Conservation (phyloP, 2,797 vertebrate genomes). For the Diplodus puntazzo region DNA sequence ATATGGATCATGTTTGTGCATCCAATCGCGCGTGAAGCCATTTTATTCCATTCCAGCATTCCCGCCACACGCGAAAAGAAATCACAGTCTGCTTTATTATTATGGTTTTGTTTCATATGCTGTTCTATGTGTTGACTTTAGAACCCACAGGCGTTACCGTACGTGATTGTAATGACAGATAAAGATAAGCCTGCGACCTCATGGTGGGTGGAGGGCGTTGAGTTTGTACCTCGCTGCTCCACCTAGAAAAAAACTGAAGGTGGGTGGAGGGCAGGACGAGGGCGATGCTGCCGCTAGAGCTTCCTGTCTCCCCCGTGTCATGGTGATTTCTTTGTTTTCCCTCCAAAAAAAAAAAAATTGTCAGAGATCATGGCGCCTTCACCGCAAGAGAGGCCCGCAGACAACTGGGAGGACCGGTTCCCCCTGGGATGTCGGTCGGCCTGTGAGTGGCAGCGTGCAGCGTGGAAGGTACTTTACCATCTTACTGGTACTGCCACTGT, state of each 20-base stretch:
- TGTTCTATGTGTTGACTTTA: slow-evolving; percentile 44
- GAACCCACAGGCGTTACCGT: slow-evolving; percentile 23
- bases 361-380: slow-evolving; percentile 46
- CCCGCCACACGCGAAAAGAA: slow-evolving; percentile 18
- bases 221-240: slow-evolving; percentile 58
- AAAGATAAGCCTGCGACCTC: slow-evolving; percentile 60
- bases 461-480: slow-evolving; percentile 39
- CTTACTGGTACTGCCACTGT: slow-evolving; percentile 74
- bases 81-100: slow-evolving; percentile 12
- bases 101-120: neutral
- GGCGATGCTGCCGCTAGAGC: slow-evolving; percentile 44
- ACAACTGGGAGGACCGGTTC: slow-evolving; percentile 45
- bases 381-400: slow-evolving; percentile 45
- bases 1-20: slow-evolving; percentile 28
- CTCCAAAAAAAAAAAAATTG: slow-evolving; percentile 38
- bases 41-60: slow-evolving; percentile 40
- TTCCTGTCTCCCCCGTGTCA: slow-evolving; percentile 77
- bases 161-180: slow-evolving; percentile 47
- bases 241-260: slow-evolving; percentile 56
- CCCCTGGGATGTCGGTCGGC: slow-evolving; percentile 49
- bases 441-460: slow-evolving; percentile 42
- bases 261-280: slow-evolving; percentile 66
- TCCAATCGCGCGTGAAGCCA: slow-evolving; percentile 18
- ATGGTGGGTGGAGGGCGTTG: slow-evolving; percentile 66
- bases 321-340: slow-evolving; percentile 52